Conservation (phyloP, 1,140 invertebrate species). For the Drosophila sucinea region DNA sequence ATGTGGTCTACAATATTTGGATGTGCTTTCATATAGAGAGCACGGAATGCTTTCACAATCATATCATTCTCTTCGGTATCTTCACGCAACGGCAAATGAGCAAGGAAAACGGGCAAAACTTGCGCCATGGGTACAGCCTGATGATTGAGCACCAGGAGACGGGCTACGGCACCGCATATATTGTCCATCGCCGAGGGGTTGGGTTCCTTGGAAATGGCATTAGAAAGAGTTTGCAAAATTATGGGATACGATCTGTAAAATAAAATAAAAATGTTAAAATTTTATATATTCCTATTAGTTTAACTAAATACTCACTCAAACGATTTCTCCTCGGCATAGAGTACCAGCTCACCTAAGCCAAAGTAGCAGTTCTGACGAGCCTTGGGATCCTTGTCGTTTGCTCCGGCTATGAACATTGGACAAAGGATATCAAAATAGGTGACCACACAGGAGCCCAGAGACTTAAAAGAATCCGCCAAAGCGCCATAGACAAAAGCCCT, state of each 20-base stretch:
- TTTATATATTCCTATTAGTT: not conserved
- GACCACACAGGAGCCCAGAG: conserved; percentile 85
- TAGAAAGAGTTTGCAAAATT: conserved; percentile 88
- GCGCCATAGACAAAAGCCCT: conserved; percentile 89
- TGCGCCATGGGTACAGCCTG: conserved; percentile 87
- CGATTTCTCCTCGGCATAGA: conserved; percentile 83
- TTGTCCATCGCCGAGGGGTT: conserved; percentile 88
- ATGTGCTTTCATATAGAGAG: conserved; percentile 86
- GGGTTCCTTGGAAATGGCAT: conserved; percentile 86
- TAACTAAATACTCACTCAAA: conserved; percentile 60
- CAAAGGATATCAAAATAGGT: conserved; percentile 86
- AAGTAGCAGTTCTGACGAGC: conserved; percentile 91
- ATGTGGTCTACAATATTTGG: conserved; percentile 84
- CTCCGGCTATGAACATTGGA: conserved; percentile 86
- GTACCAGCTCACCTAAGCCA: conserved; percentile 89
- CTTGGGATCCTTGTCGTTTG: conserved; percentile 86
- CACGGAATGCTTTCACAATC: conserved; percentile 87
- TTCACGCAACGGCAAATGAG: conserved; percentile 89
- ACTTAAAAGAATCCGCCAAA: conserved; percentile 88
- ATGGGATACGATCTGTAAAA: conserved; percentile 72
- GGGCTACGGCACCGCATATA: conserved; percentile 90
- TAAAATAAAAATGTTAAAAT: not conserved
- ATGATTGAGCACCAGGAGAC: conserved; percentile 88
- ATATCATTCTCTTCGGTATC: conserved; percentile 90
- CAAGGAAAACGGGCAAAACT: conserved; percentile 89